Evolutionary conservation across 2,113 vertebrate species (phyloP).

Genomic region (Baryphthengus martii): DNA sequence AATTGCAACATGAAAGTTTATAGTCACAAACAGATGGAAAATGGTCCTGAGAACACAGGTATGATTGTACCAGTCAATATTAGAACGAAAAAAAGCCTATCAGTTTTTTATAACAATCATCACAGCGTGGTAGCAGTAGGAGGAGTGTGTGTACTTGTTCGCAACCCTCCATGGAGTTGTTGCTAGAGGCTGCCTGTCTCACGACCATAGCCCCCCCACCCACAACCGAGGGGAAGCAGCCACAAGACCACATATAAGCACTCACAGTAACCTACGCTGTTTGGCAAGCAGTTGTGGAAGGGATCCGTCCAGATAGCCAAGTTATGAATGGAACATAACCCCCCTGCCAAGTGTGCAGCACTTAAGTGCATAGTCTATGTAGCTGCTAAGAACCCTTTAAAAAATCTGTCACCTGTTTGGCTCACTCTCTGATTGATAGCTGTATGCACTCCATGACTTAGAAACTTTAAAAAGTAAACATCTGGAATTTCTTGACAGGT

Average conservation of each 20-base stretch:
- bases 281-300: neutral
- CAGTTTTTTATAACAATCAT: neutral
- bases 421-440: neutral
- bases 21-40: neutral
- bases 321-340: neutral
- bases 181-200: neutral
- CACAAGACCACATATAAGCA: neutral
- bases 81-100: neutral
- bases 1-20: neutral
- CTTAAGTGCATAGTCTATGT: neutral
- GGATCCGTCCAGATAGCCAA: neutral
- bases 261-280: neutral
- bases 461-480: conserved; percentile 12
- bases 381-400: neutral
- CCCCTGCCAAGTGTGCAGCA: neutral
- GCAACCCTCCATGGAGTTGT: fast-evolving
- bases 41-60: neutral
- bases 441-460: neutral
- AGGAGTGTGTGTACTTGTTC: neutral
- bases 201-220: neutral
- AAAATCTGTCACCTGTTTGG: conserved; percentile 6
- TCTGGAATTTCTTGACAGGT: conserved; percentile 32
- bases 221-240: neutral
- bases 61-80: neutral
- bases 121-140: neutral